phyloP scores from a whole-genome alignment of 2,113 vertebrate species.

The Bos taurus region DNA sequence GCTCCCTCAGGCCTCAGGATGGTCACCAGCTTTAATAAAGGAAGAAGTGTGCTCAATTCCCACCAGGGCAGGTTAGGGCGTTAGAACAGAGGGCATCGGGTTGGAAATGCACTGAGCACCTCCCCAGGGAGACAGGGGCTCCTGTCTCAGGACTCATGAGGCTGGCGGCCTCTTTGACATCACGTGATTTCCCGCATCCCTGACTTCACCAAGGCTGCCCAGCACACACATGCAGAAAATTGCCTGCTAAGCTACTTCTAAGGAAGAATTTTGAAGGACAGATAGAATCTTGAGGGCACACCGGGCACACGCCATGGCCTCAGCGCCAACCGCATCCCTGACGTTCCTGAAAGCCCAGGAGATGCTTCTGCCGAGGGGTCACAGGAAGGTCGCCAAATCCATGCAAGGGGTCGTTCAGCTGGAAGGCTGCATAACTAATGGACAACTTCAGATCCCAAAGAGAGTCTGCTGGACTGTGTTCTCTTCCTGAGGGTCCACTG shows the following conservation, averaged over 20 bases:
- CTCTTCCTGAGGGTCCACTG: accelerated
- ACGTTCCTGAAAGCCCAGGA: accelerated
- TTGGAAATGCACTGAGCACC: accelerated
- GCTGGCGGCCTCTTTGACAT: accelerated
- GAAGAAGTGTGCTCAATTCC: neutral
- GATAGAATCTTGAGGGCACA: accelerated
- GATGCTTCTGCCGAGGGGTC: neutral
- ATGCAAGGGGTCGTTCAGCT: accelerated
- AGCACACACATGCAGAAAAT: accelerated
- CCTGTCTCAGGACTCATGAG: neutral
- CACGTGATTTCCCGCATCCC: accelerated
- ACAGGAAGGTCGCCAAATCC: accelerated
- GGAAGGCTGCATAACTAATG: accelerated
- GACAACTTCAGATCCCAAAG: neutral
- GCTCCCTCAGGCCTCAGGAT: conserved; percentile 14
- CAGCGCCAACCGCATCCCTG: accelerated
- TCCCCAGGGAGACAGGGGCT: neutral
- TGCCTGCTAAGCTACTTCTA: neutral
- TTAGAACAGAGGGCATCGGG: neutral
- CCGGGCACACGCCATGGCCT: neutral
- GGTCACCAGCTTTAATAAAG: neutral
- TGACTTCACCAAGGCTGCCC: accelerated
- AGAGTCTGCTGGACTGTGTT: accelerated
- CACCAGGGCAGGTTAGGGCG: neutral
- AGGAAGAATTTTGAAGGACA: accelerated